Evolutionary conservation across 1,140 invertebrate species (phyloP).

Genomic region (Solen grandis): DNA sequence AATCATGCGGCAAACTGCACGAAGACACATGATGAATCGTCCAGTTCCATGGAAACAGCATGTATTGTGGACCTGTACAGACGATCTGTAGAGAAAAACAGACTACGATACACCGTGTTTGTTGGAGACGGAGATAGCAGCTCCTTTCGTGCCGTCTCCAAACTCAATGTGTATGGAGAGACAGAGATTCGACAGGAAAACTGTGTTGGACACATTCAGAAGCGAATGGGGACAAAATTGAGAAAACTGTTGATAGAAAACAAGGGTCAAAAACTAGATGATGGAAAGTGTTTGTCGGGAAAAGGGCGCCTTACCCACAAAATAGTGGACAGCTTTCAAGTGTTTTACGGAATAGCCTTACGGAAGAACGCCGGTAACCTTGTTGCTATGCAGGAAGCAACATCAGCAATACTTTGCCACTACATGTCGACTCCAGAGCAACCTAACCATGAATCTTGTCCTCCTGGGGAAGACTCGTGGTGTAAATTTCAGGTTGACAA

Average conservation of each 20-base stretch:
- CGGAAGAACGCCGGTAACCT: conserved; percentile 31
- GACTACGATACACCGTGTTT: conserved; percentile 27
- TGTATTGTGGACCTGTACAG: not conserved
- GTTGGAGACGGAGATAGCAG: conserved; percentile 46
- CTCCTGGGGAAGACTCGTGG: not conserved
- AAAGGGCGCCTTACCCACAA: conserved; percentile 23
- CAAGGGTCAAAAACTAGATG: conserved; percentile 19
- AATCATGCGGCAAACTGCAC: not conserved
- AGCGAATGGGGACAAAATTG: conserved; percentile 48
- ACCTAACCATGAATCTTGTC: conserved; percentile 8
- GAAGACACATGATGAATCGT: not conserved
- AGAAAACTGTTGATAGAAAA: conserved; percentile 10
- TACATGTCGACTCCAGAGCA: conserved; percentile 2
- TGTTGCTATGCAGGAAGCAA: conserved; percentile 7
- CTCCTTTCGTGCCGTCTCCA: conserved; percentile 7
- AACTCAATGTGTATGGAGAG: conserved; percentile 44
- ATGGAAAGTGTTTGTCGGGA: conserved; percentile 41
- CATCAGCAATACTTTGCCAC: conserved; percentile 17
- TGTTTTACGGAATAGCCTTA: conserved; percentile 39
- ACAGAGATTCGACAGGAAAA: conserved; percentile 6
- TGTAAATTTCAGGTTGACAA: conserved; percentile 1
- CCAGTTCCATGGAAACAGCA: not conserved
- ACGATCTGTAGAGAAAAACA: not conserved
- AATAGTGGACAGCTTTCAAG: conserved; percentile 31
- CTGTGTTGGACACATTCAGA: conserved; percentile 54